Evolutionary conservation across 2,113 vertebrate species (phyloP), one percentile per base, ranked within the genome.

Genomic region (Heterocephalus glaber): DNA sequence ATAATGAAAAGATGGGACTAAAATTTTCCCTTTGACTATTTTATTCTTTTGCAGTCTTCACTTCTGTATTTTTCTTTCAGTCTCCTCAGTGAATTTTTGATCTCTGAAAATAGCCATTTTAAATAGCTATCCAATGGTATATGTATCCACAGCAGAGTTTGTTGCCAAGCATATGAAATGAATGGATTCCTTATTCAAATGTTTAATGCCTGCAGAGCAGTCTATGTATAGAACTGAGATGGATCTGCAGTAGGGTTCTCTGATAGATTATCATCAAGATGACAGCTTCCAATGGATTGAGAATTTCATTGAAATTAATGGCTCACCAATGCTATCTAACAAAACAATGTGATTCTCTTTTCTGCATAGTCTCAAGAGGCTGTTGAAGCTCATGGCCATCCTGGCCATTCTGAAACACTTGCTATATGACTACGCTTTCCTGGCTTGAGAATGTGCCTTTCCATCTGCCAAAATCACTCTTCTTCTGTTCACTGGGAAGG

Each of bases 21-120:
- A 87, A 66, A 12, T 10, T 70, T 94, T 65, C 30, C 38, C 47
- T 85, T 70, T 77, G 77, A 41, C 16, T 83, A 44, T 90, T 95
- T 77, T 66, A 52, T 76, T 49, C 66, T 79, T 95, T 68, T 33
- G 44, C 47, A 49, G 84, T 80, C 44, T 49, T 92, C 35, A 82
- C 89, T 91, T 89, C 92, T 84, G 1, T 81, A 56, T 65, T 89
- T 97, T 94, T 38, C 44, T 95, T 92, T 91, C 44, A 28, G 60
- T 89, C 84, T 83, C 41, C n/a, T 90, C 54, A 66, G 38, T 95
- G 72, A 72, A 61, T 65, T 95, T 95, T 95, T 90, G 58, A 77
- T 95, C 74, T 89, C 81, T 60, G 38, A 92, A 96, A 96, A 56
- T 13, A 68, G 87, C 26, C 35, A 49, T 88, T 96, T 96, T 66